Percentiles rank a stretch among this genome's conserved stretches.
phyloP scores from a whole-genome alignment of 2,797 vertebrate genomes.

The Chaetodon trifasciatus region DNA sequence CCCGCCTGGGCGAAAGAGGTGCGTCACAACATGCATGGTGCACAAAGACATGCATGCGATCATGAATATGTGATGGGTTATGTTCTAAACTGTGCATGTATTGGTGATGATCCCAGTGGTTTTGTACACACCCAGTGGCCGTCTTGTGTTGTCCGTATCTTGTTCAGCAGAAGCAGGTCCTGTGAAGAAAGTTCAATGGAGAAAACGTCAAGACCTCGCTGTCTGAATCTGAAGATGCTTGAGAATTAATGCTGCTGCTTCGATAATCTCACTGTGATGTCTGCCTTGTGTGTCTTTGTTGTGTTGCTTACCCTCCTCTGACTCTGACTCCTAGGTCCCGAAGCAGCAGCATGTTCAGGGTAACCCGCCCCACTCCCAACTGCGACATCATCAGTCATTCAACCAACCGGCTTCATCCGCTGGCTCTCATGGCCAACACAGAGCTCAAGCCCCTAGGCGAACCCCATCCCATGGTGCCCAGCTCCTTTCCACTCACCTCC shows the following conservation, averaged over 20 bases:
- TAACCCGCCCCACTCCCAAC: constrained; percentile 76
- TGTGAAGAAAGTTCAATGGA: background rate
- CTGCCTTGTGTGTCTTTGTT: constrained; percentile 44
- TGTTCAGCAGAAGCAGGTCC: constrained; percentile 40
- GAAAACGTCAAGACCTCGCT: constrained; percentile 3
- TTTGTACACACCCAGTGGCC: constrained; percentile 23
- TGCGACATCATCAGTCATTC: constrained; percentile 77
- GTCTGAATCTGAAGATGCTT: constrained; percentile 22
- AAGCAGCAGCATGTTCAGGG: constrained; percentile 77
- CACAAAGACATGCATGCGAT: constrained; percentile 12
- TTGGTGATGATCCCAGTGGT: background rate
- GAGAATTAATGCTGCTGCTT: background rate
- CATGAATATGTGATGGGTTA: background rate
- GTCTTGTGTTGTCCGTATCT: constrained; percentile 32
- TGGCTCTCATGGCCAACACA: constrained; percentile 64
- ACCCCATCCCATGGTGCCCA: constrained; percentile 51
- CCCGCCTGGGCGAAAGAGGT: constrained; percentile 98
- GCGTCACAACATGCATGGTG: constrained; percentile 31
- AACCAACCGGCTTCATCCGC: constrained; percentile 70
- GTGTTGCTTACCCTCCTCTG: constrained; percentile 79
- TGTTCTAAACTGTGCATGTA: background rate
- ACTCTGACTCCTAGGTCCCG: constrained; percentile 84
- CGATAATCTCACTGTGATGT: constrained; percentile 19
- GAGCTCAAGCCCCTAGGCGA: constrained; percentile 47
- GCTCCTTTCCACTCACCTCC: constrained; percentile 41